phyloP scores from a whole-genome alignment of 2,113 vertebrate species.

The Hylia prasina region DNA sequence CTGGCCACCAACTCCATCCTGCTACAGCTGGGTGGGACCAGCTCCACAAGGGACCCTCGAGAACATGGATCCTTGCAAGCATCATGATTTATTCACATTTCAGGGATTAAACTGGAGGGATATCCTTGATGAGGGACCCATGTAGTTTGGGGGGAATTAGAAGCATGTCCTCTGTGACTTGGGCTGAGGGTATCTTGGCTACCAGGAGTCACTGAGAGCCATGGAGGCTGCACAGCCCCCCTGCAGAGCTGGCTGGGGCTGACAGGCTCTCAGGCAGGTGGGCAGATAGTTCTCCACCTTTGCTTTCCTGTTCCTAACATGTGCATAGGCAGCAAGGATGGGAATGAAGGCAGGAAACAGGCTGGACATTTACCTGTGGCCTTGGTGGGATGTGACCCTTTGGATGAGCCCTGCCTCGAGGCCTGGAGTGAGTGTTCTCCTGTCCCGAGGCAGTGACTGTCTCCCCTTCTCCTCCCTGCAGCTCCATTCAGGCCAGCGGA shows the following conservation, averaged over 20 bases:
- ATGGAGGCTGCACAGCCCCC: not conserved
- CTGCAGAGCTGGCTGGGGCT: not conserved
- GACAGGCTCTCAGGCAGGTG: accelerated
- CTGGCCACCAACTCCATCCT: not conserved
- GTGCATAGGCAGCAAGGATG: not conserved
- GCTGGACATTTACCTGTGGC: not conserved
- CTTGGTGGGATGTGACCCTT: not conserved
- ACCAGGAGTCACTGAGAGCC: not conserved
- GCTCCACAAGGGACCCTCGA: not conserved
- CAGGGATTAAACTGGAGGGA: not conserved
- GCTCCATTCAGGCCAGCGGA: slow-evolving; percentile 91
- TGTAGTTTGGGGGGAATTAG: not conserved
- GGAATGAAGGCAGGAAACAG: not conserved
- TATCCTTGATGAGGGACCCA: not conserved
- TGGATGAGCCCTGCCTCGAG: not conserved
- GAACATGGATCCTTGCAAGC: not conserved
- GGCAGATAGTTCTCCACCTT: not conserved
- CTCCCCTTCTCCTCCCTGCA: slow-evolving; percentile 49
- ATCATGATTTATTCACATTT: not conserved
- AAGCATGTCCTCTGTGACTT: not conserved
- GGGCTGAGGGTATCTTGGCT: not conserved
- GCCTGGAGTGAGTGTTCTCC: not conserved
- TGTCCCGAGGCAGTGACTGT: not conserved
- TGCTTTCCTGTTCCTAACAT: not conserved
- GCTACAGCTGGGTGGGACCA: not conserved